Percentiles rank a stretch among this genome's conserved stretches.
Conservation (phyloP, 2,797 vertebrate species). For the Sphenopsis melanotis region DNA sequence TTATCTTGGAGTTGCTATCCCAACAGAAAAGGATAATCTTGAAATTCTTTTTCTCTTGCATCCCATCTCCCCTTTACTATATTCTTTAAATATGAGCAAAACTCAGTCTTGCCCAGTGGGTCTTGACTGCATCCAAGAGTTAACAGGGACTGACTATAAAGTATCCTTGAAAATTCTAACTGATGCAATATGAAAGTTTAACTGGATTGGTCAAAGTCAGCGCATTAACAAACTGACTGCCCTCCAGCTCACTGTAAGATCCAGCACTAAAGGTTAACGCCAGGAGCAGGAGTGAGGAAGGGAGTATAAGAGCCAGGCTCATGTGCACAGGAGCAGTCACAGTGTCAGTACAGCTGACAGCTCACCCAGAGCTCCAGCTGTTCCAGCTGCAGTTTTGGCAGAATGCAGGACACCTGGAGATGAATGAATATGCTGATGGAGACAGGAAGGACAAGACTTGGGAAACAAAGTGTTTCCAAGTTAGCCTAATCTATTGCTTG, state of each 20-base stretch:
- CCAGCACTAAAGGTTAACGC: background rate
- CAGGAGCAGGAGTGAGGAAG: background rate
- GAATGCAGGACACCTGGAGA: background rate
- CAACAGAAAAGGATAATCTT: background rate
- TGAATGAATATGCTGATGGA: background rate
- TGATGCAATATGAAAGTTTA: background rate
- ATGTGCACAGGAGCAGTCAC: background rate
- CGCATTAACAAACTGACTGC: background rate
- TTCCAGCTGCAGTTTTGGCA: background rate
- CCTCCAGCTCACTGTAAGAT: background rate
- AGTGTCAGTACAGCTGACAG: background rate
- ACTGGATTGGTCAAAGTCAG: background rate
- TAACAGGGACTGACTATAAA: background rate
- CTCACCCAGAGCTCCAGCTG: background rate
- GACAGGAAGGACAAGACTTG: background rate
- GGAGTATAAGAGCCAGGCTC: rapidly evolving
- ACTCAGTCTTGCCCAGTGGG: background rate
- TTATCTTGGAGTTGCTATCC: background rate
- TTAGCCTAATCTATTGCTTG: background rate
- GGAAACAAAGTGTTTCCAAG: background rate
- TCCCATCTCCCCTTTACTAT: background rate
- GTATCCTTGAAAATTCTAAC: background rate
- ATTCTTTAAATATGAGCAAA: background rate
- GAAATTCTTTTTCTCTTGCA: background rate
- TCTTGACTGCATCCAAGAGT: background rate